Base-by-base conservation (phyloP, 2,113 vertebrate genomes). In the Pelodiscus sinensis region DNA sequence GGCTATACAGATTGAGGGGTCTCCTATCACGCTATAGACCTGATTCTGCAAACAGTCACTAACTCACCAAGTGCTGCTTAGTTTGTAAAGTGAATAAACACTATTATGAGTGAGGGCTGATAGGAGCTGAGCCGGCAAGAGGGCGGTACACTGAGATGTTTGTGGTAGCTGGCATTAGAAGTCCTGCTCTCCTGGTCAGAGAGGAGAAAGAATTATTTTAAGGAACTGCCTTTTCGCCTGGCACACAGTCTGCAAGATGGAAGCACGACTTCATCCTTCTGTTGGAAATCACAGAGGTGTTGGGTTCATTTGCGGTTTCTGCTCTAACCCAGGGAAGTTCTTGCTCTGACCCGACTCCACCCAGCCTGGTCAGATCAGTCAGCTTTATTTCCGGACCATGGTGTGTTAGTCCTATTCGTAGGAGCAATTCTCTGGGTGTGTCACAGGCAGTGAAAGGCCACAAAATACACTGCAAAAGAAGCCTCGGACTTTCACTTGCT, bases 401-500 rank as follows among this genome's bases (percentile, higher is more conserved):
- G 55, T 87, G 52, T 82, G 65, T 87, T 95, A 79, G 22, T 18
- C 90, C 14, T 50, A 9, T 22, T 81, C 92, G 79, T 90, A 89
- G 21, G 90, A 92, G 81, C n/a, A 77, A 38, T 35, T 50, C 51
- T 84, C 50, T 86, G 92, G 83, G 79, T 22, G 56, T 68, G 68
- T 86, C 75, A 89, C 56, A 90, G 81, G 62, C 24, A 65, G 29
- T 5, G 29, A 13, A 65, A 65, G 62, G 82, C 84, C 79, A 93
- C 82, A 89, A 57, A 94, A 68, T 79, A 52, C 52, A 25, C 24
- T 56, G 56, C 87, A 73, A 86, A 90, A 82, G 82, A 93, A 95
- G 3, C 15, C 8, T 60, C 90, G 90, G 16, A 11, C 24, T 96
- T 94, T 92, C 57, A 35, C 21, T 90, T 85, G 94, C 92, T 95